phyloP scores from a whole-genome alignment of 2,888 invertebrate species.

The Scrobipalpa atriplicella region DNA sequence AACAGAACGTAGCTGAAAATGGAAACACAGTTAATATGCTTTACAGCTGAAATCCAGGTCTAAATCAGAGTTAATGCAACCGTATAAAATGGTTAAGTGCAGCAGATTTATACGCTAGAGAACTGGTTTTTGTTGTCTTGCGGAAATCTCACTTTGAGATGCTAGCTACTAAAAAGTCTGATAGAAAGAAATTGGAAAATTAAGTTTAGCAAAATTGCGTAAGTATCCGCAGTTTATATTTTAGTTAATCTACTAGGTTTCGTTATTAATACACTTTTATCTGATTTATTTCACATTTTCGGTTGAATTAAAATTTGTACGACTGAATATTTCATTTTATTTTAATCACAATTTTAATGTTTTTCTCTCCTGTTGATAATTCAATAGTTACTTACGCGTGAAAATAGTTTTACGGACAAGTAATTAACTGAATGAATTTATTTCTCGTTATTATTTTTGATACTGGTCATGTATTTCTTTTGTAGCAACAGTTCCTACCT shows the following conservation, averaged over 20 bases:
- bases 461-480: too few relatives aligned
- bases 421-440: background rate
- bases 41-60: slow-evolving; percentile 9
- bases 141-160: background rate
- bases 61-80: slow-evolving; percentile 21
- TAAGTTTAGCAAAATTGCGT: background rate
- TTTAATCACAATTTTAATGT: background rate
- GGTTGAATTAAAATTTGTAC: too few relatives aligned
- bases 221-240: too few relatives aligned
- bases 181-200: background rate
- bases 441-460: background rate
- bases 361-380: background rate
- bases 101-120: slow-evolving; percentile 13
- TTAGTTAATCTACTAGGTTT: too few relatives aligned
- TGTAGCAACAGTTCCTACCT: too few relatives aligned
- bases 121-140: slow-evolving; percentile 8
- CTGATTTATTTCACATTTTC: too few relatives aligned
- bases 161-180: background rate
- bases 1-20: slow-evolving; percentile 20
- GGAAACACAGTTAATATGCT: slow-evolving; percentile 6
- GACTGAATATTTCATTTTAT: too few relatives aligned
- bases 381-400: background rate
- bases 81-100: slow-evolving; percentile 17
- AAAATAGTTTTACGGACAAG: background rate
- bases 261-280: too few relatives aligned